A percentile compares a stretch with the other conserved stretches of the same genome.
These are phyloP conservation scores for Sisyra terminalis DNA, from an alignment of 2,888 invertebrate species.

Conservation along the genomic window DNA sequence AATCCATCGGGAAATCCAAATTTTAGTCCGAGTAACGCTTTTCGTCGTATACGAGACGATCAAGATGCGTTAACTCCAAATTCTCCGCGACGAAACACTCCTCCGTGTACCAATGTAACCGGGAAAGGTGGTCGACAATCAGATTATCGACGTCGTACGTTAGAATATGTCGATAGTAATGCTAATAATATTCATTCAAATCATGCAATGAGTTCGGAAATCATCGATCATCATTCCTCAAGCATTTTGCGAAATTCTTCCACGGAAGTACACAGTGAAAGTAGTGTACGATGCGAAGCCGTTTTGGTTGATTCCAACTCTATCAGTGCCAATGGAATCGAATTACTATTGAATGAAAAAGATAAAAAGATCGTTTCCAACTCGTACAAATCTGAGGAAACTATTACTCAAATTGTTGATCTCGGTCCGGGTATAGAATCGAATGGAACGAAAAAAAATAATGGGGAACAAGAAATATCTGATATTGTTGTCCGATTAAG, in stretches of 20 bases:
- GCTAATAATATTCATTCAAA: conserved; percentile 19
- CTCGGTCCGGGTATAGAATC: no score
- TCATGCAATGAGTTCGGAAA: conserved; percentile 14
- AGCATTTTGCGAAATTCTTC: conserved; percentile 9
- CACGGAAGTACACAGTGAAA: conserved; percentile 9
- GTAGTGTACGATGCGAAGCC: conserved; percentile 10
- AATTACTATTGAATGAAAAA: conserved; percentile 7
- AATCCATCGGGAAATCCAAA: background rate
- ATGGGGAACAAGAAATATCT: conserved; percentile 3
- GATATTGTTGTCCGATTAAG: conserved; percentile 31
- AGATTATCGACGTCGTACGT: conserved; percentile 24
- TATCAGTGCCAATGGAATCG: conserved; percentile 11
- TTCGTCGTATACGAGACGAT: conserved; percentile 25
- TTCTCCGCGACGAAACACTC: conserved; percentile 15
- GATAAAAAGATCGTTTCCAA: conserved; percentile 3
- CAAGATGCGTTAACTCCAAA: conserved; percentile 20
- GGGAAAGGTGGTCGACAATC: conserved; percentile 23
- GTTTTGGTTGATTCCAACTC: conserved; percentile 12
- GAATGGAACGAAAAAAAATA: background rate
- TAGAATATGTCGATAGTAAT: conserved; percentile 30
- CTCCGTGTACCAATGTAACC: conserved; percentile 20
- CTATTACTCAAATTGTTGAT: conserved; percentile 2
- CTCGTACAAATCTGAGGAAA: conserved; percentile 7
- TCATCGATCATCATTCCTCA: conserved; percentile 13
- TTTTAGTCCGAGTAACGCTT: conserved; percentile 13